phyloP scores from a whole-genome alignment of 2,797 vertebrate species.

The Enteromius treurensis region DNA sequence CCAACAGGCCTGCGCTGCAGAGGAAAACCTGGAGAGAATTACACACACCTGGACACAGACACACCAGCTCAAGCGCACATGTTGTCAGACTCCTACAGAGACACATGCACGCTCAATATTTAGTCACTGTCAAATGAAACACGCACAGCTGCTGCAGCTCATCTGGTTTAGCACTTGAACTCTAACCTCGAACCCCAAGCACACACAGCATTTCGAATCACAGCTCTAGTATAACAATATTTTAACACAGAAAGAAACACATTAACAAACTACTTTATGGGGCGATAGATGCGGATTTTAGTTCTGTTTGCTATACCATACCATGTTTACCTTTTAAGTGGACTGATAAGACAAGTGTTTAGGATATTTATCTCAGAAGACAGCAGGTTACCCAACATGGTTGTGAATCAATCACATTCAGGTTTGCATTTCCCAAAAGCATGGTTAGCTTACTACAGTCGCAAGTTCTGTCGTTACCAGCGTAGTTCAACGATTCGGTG shows the following conservation, averaged over 20 bases:
- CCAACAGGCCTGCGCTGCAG: slow-evolving; percentile 43
- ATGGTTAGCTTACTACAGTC: too few species aligned
- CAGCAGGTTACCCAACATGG: slow-evolving; percentile 14
- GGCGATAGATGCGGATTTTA: not conserved
- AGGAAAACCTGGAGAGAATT: slow-evolving; percentile 51
- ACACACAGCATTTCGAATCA: slow-evolving; percentile 17
- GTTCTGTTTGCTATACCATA: not conserved
- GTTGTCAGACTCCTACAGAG: slow-evolving; percentile 34
- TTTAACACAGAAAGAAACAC: not conserved
- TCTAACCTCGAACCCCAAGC: slow-evolving; percentile 60
- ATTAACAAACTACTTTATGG: not conserved
- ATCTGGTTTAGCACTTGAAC: slow-evolving; percentile 49
- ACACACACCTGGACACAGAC: slow-evolving; percentile 39
- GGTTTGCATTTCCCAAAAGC: too few species aligned
- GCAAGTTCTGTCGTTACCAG: too few species aligned
- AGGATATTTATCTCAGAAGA: not conserved
- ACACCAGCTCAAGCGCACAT: slow-evolving; percentile 14
- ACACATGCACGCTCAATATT: slow-evolving; percentile 21
- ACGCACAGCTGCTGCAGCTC: slow-evolving; percentile 29
- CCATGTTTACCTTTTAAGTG: not conserved
- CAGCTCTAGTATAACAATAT: not conserved
- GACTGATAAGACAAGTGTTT: not conserved
- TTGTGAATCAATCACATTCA: slow-evolving; percentile 26
- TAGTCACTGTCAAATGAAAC: slow-evolving; percentile 18
- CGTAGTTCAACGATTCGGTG: too few species aligned